Evolutionary conservation across 2,797 vertebrate species (phyloP), one percentile per base, ranked within the genome.

Genomic region (Setipinna tenuifilis): DNA sequence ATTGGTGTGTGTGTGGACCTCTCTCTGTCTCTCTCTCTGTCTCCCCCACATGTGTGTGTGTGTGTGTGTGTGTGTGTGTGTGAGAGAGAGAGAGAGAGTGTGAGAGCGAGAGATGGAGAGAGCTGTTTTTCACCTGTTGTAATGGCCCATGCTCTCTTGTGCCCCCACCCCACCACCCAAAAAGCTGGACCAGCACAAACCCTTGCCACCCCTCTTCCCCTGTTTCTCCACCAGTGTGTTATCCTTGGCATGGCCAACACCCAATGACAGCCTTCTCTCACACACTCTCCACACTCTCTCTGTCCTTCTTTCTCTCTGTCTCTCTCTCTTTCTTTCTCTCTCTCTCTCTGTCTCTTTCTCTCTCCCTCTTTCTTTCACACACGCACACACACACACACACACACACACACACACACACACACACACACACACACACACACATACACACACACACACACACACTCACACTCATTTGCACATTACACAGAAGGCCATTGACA

Each of bases 81-180:
- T 25, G 62, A 25, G 62, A 25, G 88, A 84, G 83, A 87, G 89
- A 61, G 68, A 88, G 87, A 87, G 88, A 58, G 86, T 92, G 89
- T 25, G 23, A 12, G 25, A 16, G 21, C 11, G 46, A 65, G 83
- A 89, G 89, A 89, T 6, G 25, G 78, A 61, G 68, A 83, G 71
- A 48, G 88, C 89, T 87, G 90, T 75, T 31, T 75, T 75, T 75
- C 68, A 75, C 68, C 68, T 75, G 28, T 31, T 75, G 25, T 71
- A 35, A 71, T 5, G 28, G 25, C 65, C 65, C n/a, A 23, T 65
- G 62, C 62, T 25, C 62, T 28, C 23, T 65, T 75, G 31, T 17
- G 68, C 58, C 68, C 68, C 68, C 16, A 35, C 35, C n/a, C n/a
- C n/a, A n/a, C n/a, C n/a, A n/a, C n/a, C n/a, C n/a, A n/a, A n/a